phyloP scores from a whole-genome alignment of 2,113 vertebrate genomes.

The Phrynocephalus versicolor region DNA sequence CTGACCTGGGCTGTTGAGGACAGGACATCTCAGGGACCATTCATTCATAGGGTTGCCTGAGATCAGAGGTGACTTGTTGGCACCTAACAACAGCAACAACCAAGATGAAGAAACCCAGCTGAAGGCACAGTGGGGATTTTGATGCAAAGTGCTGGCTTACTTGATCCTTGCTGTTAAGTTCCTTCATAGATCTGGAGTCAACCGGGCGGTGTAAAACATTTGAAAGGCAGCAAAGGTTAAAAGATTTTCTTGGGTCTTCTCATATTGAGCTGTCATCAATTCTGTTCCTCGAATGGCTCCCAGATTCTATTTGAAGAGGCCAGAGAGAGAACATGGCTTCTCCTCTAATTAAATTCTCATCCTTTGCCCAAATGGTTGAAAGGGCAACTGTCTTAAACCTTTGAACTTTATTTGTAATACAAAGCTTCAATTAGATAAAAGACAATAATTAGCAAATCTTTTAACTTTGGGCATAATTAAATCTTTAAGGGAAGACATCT shows the following conservation, averaged over 20 bases:
- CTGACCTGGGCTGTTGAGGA: no score
- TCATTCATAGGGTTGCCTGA: no score
- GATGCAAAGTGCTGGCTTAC: conserved; percentile 19
- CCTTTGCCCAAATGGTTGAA: conserved; percentile 74
- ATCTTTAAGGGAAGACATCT: conserved; percentile 89
- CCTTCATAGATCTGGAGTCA: conserved; percentile 43
- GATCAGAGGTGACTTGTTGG: no score
- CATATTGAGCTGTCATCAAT: conserved; percentile 55
- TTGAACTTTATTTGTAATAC: conserved; percentile 92
- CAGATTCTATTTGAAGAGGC: conserved; percentile 48
- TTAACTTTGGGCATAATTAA: conserved; percentile 98
- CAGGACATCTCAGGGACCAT: no score
- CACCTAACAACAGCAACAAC: background rate
- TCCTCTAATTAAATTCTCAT: conserved; percentile 91
- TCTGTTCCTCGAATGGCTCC: conserved; percentile 47
- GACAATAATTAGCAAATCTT: conserved; percentile 98
- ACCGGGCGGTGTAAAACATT: conserved; percentile 38
- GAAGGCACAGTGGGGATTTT: background rate
- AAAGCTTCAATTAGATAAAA: conserved; percentile 96
- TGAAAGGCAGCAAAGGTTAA: conserved; percentile 62
- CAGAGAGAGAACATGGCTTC: conserved; percentile 65
- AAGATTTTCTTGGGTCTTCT: conserved; percentile 53
- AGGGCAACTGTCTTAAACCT: conserved; percentile 90
- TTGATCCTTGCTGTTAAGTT: conserved; percentile 28
- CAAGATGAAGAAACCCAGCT: background rate